Evolutionary conservation across 2,888 invertebrate species (phyloP).

Genomic region (Heliconius hortense): DNA sequence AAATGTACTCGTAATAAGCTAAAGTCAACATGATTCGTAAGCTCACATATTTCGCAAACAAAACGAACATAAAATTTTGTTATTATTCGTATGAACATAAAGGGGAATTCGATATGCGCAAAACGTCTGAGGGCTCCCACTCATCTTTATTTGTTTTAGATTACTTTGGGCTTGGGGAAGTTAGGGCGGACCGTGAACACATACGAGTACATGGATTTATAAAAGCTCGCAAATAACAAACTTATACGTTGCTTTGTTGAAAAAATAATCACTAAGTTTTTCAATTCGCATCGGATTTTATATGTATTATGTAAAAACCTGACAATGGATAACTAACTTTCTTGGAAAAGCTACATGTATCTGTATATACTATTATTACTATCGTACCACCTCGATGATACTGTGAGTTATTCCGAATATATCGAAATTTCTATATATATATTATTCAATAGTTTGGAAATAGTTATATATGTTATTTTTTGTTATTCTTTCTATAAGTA

Average conservation of each 20-base stretch:
- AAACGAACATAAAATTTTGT: conserved; percentile 60
- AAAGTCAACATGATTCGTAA: conserved; percentile 34
- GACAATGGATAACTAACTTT: conserved; percentile 20
- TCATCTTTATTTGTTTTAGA: conserved; percentile 79
- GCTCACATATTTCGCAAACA: conserved; percentile 43
- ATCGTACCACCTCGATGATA: neutral
- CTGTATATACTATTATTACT: too few relatives aligned
- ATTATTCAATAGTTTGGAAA: neutral
- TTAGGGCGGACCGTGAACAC: conserved; percentile 62
- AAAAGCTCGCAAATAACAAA: conserved; percentile 57
- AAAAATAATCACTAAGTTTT: conserved; percentile 68
- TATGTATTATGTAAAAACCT: conserved; percentile 31
- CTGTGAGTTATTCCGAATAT: neutral
- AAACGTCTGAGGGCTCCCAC: conserved; percentile 68
- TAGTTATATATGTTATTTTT: too few relatives aligned
- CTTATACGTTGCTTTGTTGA: conserved; percentile 54
- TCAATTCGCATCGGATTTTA: conserved; percentile 53
- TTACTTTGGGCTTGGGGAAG: conserved; percentile 73
- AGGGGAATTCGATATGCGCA: conserved; percentile 69
- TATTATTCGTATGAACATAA: conserved; percentile 70
- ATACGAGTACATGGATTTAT: conserved; percentile 58
- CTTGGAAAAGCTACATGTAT: conserved; percentile 8
- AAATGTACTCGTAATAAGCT: conserved; percentile 19
- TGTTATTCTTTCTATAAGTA: neutral
- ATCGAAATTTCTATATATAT: neutral